Base-by-base conservation (phyloP, 2,888 invertebrate species). In the Rhamnusium bicolor region DNA sequence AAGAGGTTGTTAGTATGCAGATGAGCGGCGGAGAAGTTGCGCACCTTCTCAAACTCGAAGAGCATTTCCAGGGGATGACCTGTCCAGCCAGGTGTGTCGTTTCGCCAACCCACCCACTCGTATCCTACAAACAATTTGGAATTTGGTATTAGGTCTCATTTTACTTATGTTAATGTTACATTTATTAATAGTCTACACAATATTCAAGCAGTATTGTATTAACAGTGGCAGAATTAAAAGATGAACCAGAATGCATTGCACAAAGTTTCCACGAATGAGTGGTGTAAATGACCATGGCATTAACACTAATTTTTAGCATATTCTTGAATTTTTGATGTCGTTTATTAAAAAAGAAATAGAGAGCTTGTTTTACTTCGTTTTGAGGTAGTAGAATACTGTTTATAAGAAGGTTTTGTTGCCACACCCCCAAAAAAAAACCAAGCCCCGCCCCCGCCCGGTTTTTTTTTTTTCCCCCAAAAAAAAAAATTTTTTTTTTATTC, bases 91-190 rank as follows among this genome's bases (percentile, higher is more conserved):
- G 91, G 89, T 14, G 92, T 91, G 84, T 93, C 92, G 83, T 93
- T 93, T 82, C 92, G 90, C 95, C 95, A 96, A 65, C 95, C 95
- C 62, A 96, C 92, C 95, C 95, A 96, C 87, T 94, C 94, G 86
- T 94, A 94, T 73, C 94, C 94, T 92, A 84, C 46, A 61, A 61
- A 46, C 21, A 19, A 46, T 27, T 19, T 16, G 7, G 8, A 19
- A 51, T 51, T 51, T 18, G 51, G 19, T 19, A 51, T 10, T n/a
- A 12, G 51, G 3, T 10, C 8, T 51, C 19, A 12, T 16, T 7
- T 51, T 4, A 51, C 8, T 3, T 18, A 19, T 19, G 3, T 51
- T 51, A 18, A 8, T 51, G 51, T 51, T 51, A 51, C 8, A 19
- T 51, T 51, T 51, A 51, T 51, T 51, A 51, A 51, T 18, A 51